Base-by-base conservation (phyloP, 2,797 vertebrate species). In the Perdix hodgsoniae region DNA sequence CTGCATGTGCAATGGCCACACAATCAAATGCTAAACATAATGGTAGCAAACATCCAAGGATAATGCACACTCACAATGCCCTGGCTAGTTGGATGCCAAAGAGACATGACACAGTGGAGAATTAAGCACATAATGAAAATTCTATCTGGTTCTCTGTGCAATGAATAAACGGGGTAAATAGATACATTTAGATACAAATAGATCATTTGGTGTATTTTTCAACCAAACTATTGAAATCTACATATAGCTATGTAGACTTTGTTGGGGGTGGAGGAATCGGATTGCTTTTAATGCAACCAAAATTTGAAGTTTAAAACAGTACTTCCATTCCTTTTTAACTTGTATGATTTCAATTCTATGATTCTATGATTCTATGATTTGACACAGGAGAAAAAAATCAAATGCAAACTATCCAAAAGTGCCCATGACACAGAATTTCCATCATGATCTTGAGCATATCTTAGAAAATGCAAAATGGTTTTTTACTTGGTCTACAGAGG, bases 1-100 rank as follows among this genome's bases (percentile, higher is more conserved):
- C 74, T 86, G 22, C 47, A 77, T 42, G 56, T 4, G 15, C 57
- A 94, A 91, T 80, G 75, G 54, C 22, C 79, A 50, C 66, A 86
- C 49, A 94, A 76, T 79, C 60, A 95, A 94, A 87, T 56, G n/a
- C 82, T 95, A 95, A 90, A 73, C 64, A 60, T 59, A 72, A 26
- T 85, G 70, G 67, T 76, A 86, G 66, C 63, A 57, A 49, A 74
- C 83, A 92, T 89, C 88, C 33, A 73, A 47, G 86, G n/a, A 71
- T 86, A 72, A 80, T 86, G 23, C 50, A 50, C 19, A 66, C 15
- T 89, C 95, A 87, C 93, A 76, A 78, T 17, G 49, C 83, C 79
- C 52, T 70, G 27, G 64, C 79, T 91, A 79, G 83, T 69, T 33
- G 83, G 33, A 61, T 50, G 86, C 65, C 19, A 54, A 76, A 85